Conservation (phyloP, 2,797 vertebrate species). For the Sebastes melanostomus region DNA sequence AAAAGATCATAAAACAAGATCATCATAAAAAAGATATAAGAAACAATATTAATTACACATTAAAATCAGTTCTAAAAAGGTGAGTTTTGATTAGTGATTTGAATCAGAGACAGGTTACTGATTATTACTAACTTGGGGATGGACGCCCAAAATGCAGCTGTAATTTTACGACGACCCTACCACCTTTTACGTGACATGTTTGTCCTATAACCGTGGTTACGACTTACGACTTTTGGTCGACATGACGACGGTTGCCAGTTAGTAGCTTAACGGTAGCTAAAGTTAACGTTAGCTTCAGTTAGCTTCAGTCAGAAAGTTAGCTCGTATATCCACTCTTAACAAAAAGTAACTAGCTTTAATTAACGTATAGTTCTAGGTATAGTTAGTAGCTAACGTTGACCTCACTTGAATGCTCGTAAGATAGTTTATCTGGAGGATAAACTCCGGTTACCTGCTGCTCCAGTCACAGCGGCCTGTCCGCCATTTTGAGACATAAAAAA, state of each 20-base stretch:
- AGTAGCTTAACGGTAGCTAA: slow-evolving; percentile 31
- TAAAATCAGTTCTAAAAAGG: too few species aligned
- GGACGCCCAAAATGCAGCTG: background rate
- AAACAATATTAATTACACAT: too few species aligned
- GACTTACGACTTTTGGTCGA: background rate
- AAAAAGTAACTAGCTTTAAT: background rate
- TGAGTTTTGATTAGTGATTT: too few species aligned
- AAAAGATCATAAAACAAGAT: too few species aligned
- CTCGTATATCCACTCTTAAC: background rate
- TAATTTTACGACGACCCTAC: too few species aligned
- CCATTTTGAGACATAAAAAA: slow-evolving; percentile 96
- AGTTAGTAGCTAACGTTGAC: accelerated
- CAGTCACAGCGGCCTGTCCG: slow-evolving; percentile 91
- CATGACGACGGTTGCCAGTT: background rate
- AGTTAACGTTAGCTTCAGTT: slow-evolving; percentile 59
- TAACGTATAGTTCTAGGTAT: background rate
- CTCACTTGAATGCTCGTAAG: accelerated
- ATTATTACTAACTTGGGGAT: background rate
- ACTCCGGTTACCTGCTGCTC: slow-evolving; percentile 81
- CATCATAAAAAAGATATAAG: too few species aligned
- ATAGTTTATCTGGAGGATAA: slow-evolving; percentile 6
- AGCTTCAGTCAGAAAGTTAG: slow-evolving; percentile 68
- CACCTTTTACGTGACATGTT: background rate
- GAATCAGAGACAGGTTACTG: background rate
- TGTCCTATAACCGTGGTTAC: background rate